A percentile compares a stretch with the other conserved stretches of the same genome.
Evolutionary conservation across 2,888 invertebrate genomes (phyloP).

Genomic region (Drosophila mimetica): DNA sequence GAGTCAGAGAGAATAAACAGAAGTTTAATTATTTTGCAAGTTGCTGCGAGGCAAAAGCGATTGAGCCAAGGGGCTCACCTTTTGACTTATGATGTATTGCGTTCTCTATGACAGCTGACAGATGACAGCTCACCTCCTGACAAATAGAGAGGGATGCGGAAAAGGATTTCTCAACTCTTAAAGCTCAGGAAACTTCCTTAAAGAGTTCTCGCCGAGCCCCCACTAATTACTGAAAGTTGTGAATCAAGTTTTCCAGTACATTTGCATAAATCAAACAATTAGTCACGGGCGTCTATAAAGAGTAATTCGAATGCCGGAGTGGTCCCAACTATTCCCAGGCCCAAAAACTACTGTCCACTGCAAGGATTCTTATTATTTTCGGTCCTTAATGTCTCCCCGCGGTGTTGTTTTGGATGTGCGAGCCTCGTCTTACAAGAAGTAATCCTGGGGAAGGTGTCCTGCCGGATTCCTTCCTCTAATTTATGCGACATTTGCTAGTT

Average conservation of each 20-base stretch:
- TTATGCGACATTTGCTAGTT: constrained; percentile 74
- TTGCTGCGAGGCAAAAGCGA: constrained; percentile 42
- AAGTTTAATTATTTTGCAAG: constrained; percentile 77
- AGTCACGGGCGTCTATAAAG: constrained; percentile 68
- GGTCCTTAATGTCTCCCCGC: constrained; percentile 74
- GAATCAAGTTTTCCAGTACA: constrained; percentile 38
- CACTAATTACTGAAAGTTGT: constrained; percentile 29
- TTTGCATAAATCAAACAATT: constrained; percentile 81
- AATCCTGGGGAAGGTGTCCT: constrained; percentile 64
- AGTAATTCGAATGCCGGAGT: constrained; percentile 16
- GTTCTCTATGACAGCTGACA: constrained; percentile 72
- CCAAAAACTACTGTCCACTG: constrained; percentile 60
- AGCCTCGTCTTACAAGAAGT: constrained; percentile 66
- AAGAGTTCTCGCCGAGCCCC: not conserved
- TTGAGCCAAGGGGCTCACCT: constrained; percentile 72
- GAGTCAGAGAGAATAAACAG: constrained; percentile 69
- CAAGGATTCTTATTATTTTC: constrained; percentile 47
- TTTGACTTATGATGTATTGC: constrained; percentile 81
- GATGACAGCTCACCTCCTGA: constrained; percentile 55
- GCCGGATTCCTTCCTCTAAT: constrained; percentile 61
- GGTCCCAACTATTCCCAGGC: constrained; percentile 34
- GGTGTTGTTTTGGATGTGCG: constrained; percentile 67
- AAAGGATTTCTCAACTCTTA: constrained; percentile 21
- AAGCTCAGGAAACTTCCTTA: constrained; percentile 27
- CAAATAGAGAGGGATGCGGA: constrained; percentile 16